These are phyloP conservation scores for Balanococcus diminutus DNA, from an alignment of 2,888 invertebrate genomes.

Conservation along the genomic window DNA sequence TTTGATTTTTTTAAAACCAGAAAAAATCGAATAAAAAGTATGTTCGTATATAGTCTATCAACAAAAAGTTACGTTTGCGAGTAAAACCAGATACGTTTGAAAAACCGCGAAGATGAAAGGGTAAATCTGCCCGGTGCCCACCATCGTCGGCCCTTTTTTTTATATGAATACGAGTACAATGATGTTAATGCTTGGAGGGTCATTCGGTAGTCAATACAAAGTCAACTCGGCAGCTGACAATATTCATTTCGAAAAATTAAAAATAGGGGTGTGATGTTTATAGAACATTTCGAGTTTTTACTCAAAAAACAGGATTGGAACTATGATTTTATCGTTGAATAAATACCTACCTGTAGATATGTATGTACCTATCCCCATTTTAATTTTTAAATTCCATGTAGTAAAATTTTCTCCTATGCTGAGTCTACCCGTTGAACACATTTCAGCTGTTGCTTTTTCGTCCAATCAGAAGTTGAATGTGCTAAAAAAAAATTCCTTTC, in stretches of 20 bases:
- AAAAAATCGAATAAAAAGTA: not conserved
- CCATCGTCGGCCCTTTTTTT: not conserved
- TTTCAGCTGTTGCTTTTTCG: not conserved
- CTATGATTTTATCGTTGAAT: not conserved
- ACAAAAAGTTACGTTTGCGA: not conserved
- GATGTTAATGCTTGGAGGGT: conserved; percentile 3
- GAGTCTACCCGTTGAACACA: too few species aligned
- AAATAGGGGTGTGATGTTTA: not conserved
- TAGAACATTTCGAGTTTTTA: not conserved
- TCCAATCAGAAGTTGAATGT: not conserved
- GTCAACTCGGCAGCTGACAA: not conserved
- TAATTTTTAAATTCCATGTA: too few species aligned
- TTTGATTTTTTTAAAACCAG: not conserved
- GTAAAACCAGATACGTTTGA: not conserved
- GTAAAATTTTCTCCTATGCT: not conserved
- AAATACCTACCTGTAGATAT: not conserved
- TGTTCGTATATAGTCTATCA: not conserved
- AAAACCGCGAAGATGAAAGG: not conserved
- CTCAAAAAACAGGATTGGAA: not conserved
- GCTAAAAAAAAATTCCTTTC: not conserved
- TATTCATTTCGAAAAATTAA: not conserved
- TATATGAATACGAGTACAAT: not conserved
- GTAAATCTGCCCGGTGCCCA: not conserved
- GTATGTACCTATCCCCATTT: not conserved
- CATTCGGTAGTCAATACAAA: conserved; percentile 11